These are phyloP conservation scores for Gambusia holbrooki DNA, from an alignment of 2,113 vertebrate genomes.

Conservation along the genomic window DNA sequence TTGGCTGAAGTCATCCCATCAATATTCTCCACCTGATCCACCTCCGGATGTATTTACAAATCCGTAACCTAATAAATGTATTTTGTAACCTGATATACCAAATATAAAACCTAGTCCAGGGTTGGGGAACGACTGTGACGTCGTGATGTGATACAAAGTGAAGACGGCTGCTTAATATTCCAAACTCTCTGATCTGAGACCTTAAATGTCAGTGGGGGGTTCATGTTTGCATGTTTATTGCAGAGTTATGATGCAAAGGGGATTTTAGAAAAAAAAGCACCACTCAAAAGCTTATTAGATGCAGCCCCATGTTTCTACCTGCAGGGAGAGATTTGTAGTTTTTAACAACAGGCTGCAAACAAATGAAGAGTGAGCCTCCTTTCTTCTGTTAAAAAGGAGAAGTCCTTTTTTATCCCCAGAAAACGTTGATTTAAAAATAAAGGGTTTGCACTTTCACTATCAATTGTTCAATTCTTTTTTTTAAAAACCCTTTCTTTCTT, in stretches of 20 bases:
- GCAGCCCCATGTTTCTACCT: conserved; percentile 57
- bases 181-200: too few species aligned
- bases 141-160: too few species aligned
- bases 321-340: conserved; percentile 17
- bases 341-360: conserved; percentile 25
- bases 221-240: too few species aligned
- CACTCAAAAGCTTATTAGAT: conserved; percentile 41
- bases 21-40: background rate
- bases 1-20: background rate
- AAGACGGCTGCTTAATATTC: too few species aligned
- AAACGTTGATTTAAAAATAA: background rate
- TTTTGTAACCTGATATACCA: too few species aligned
- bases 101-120: too few species aligned
- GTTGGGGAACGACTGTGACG: too few species aligned
- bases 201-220: too few species aligned
- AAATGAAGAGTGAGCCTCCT: background rate
- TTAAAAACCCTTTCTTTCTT: background rate
- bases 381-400: conserved; percentile 5
- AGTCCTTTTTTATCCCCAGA: background rate
- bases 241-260: background rate
- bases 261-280: background rate
- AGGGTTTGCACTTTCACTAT: background rate
- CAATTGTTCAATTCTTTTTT: background rate
- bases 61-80: too few species aligned
- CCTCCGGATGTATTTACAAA: background rate